Base-by-base conservation (phyloP, 2,113 vertebrate genomes). In the Protomyctophum bolini region DNA sequence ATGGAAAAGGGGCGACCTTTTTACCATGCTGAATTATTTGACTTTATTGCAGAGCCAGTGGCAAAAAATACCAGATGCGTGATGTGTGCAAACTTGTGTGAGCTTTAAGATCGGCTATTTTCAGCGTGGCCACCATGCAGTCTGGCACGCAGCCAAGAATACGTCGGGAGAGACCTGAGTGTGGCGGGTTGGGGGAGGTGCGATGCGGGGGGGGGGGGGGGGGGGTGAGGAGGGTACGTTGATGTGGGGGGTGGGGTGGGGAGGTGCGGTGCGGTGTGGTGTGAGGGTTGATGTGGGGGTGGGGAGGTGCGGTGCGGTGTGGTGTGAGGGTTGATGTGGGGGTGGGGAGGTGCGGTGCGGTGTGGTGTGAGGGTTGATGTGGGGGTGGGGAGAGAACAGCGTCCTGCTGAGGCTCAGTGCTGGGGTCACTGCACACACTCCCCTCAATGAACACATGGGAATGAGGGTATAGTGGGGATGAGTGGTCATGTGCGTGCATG, bases 401-500 rank as follows among this genome's bases (percentile, higher is more conserved):
- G 58, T 62, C 8, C 62, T 70, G 58, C 66, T 11, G 73, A 72
- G 69, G 72, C 61, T 70, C 63, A 73, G 72, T 73, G 69, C 75
- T 47, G 61, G 86, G 86, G 85, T 88, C 88, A 86, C 61, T 84
- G 77, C 86, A 89, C 86, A 86, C 65, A 70, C 63, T 68, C 70
- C 73, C 71, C 75, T 77, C 55, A 62, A 66, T 70, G 75, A 75
- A 76, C 70, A 70, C 64, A 79, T 75, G 70, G 46, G 56, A 77
- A 11, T 65, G 62, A 71, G 68, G 14, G 28, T 15, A 21, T 21
- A 47, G 67, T 62, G 4, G 14, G 1, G 10, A 48, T 41, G 62
- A 64, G 46, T 50, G 15, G 66, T 52, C 60, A n/a, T 72, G 47
- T 66, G n/a, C 50, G 47, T 49, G 61, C 50, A 47, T 21, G 45